These are phyloP conservation scores for Parasteatoda tepidariorum DNA, from an alignment of 1,140 invertebrate species.

Conservation along the genomic window DNA sequence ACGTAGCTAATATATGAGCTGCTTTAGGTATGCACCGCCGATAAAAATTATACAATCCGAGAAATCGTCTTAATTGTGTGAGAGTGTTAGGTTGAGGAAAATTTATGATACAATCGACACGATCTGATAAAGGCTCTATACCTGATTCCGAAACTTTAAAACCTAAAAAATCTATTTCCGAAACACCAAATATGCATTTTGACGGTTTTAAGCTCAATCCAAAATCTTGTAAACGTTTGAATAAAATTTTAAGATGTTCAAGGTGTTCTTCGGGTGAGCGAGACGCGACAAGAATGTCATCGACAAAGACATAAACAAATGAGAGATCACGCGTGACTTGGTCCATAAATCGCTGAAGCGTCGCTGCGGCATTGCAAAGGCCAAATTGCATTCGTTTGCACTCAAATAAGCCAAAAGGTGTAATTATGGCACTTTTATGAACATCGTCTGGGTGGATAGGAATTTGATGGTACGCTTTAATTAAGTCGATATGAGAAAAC, in stretches of 20 bases:
- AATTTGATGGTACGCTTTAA: constrained; percentile 56
- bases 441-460: constrained; percentile 38
- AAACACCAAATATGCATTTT: constrained; percentile 57
- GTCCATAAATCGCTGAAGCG: constrained; percentile 57
- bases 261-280: constrained; percentile 66
- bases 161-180: constrained; percentile 42
- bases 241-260: constrained; percentile 66
- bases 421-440: constrained; percentile 48
- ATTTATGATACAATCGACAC: constrained; percentile 23
- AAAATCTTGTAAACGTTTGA: constrained; percentile 66
- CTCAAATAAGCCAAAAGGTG: constrained; percentile 57
- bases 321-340: constrained; percentile 8
- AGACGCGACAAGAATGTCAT: constrained; percentile 67
- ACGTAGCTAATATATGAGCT: constrained; percentile 6
- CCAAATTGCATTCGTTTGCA: constrained; percentile 58
- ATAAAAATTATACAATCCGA: constrained; percentile 69
- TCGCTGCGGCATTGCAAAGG: constrained; percentile 41
- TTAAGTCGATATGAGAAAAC: constrained; percentile 17
- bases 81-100: constrained; percentile 65
- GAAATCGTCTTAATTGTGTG: constrained; percentile 65
- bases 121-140: constrained; percentile 22
- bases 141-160: constrained; percentile 21
- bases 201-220: constrained; percentile 65
- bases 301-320: constrained; percentile 2
- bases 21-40: constrained; percentile 13